A percentile compares a stretch with the other conserved stretches of the same genome.
These are phyloP conservation scores for Athrips mouffetella DNA, from an alignment of 2,888 invertebrate genomes.

Conservation along the genomic window DNA sequence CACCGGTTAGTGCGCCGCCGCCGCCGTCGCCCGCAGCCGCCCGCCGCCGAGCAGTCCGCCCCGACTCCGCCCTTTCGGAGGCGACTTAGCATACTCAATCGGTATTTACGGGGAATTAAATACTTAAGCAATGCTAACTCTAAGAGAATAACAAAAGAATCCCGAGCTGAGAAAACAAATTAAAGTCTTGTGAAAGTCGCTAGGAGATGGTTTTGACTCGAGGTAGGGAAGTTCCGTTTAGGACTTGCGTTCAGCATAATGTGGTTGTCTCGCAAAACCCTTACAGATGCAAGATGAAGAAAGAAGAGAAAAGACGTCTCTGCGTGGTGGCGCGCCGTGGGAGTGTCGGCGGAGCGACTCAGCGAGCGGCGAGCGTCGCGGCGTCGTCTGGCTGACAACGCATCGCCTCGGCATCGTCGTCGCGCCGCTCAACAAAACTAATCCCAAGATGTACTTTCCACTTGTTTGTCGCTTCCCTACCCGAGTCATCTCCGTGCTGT, in stretches of 20 bases:
- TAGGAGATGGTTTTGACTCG: constrained; percentile 68
- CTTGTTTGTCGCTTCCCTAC: constrained; percentile 57
- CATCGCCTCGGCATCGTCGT: constrained; percentile 27
- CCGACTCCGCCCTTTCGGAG: constrained; percentile 69
- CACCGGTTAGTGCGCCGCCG: constrained; percentile 74
- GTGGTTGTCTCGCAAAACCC: constrained; percentile 77
- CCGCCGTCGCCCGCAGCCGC: constrained; percentile 41
- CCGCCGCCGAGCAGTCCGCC: constrained; percentile 46
- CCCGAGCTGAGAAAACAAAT: constrained; percentile 38
- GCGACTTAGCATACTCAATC: constrained; percentile 74
- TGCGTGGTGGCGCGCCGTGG: constrained; percentile 26
- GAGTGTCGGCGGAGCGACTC: constrained; percentile 32
- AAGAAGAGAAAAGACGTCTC: constrained; percentile 50
- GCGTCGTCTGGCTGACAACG: constrained; percentile 9
- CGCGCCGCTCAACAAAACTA: constrained; percentile 36
- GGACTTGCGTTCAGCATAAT: constrained; percentile 75
- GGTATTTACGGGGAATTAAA: constrained; percentile 78
- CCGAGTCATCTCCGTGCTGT: constrained; percentile 60
- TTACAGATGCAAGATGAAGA: constrained; percentile 71
- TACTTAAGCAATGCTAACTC: constrained; percentile 71
- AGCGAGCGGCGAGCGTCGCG: constrained; percentile 26
- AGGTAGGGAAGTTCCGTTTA: constrained; percentile 65
- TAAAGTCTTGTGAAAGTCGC: constrained; percentile 40
- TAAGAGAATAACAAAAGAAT: constrained; percentile 49
- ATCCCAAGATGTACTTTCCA: constrained; percentile 46